These are phyloP conservation scores for Sakesphorus luctuosus DNA, from an alignment of 2,113 vertebrate genomes.

Conservation along the genomic window DNA sequence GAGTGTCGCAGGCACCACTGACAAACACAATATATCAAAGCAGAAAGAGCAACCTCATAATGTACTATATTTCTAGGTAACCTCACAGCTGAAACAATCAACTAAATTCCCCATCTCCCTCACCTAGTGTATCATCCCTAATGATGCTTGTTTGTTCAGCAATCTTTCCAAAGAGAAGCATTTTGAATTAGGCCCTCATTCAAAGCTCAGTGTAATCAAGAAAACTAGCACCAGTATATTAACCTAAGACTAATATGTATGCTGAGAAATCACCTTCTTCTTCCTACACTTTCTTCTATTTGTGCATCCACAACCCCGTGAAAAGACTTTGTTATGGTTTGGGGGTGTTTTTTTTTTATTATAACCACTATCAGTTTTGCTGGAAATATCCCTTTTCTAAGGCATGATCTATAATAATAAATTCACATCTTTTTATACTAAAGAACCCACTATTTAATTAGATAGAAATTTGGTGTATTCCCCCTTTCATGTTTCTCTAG, in stretches of 20 bases:
- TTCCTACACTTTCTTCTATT: background rate
- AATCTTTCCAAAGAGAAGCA: conserved; percentile 19
- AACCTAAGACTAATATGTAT: background rate
- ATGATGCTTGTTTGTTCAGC: conserved; percentile 50
- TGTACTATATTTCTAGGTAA: background rate
- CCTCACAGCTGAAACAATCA: conserved; percentile 29
- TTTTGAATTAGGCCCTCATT: conserved; percentile 19
- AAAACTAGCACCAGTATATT: background rate
- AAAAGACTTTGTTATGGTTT: background rate
- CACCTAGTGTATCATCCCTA: conserved; percentile 55
- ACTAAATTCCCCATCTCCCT: conserved; percentile 48
- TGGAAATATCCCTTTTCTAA: background rate
- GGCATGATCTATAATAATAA: background rate
- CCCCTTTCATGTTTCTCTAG: background rate
- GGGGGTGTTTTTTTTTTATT: background rate
- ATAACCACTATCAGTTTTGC: background rate
- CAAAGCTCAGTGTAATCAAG: conserved; percentile 15
- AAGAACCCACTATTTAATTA: background rate
- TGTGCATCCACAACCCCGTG: background rate
- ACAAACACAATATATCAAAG: conserved; percentile 58
- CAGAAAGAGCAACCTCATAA: conserved; percentile 27
- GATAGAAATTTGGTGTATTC: background rate
- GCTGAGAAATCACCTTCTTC: background rate
- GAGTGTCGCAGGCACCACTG: conserved; percentile 28
- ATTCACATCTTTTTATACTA: background rate